Base-by-base conservation (phyloP, 2,797 vertebrate species). In the Gastrophryne carolinensis region DNA sequence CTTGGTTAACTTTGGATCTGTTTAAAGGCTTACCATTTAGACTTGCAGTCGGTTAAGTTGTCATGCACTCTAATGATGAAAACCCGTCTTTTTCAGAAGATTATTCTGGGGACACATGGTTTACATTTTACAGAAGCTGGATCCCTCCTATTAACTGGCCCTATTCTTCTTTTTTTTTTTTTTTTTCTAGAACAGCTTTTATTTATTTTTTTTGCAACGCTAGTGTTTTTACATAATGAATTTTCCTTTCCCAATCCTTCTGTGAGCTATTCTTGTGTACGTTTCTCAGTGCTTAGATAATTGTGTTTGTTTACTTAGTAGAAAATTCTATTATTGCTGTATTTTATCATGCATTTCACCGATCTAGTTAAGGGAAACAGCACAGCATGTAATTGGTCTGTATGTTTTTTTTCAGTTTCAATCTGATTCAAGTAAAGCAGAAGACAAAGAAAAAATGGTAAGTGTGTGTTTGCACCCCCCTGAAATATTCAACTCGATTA, bases 401-500 rank as follows among this genome's bases (percentile, higher is more conserved):
- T 41, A 21, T 34, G 39, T 34, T 58, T n/a, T 76, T 26, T 87
- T 82, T 79, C 30, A 98, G 96, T 93, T 94, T 90, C 95, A 94
- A 85, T 91, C 86, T 78, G 91, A 93, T 83, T 93, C 94, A 80
- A 80, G 82, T 82, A 93, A 90, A 82, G 86, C 90, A 80, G 96
- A 98, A 57, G 86, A 92, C 78, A 97, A 93, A 90, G 96, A 98
- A 74, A 98, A 91, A 90, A 91, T 92, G 94, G 97, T 98, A 82
- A 91, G 93, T 81, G 34, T n/a, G 4, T n/a, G n/a, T n/a, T n/a
- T n/a, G n/a, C n/a, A n/a, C n/a, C n/a, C n/a, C n/a, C n/a, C n/a
- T n/a, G n/a, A n/a, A n/a, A n/a, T n/a, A n/a, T n/a, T n/a, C n/a
- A n/a, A n/a, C n/a, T n/a, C n/a, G n/a, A n/a, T n/a, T n/a, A 29